Base-by-base conservation (phyloP, 2,797 vertebrate species). In the Sebastes trivittatus region DNA sequence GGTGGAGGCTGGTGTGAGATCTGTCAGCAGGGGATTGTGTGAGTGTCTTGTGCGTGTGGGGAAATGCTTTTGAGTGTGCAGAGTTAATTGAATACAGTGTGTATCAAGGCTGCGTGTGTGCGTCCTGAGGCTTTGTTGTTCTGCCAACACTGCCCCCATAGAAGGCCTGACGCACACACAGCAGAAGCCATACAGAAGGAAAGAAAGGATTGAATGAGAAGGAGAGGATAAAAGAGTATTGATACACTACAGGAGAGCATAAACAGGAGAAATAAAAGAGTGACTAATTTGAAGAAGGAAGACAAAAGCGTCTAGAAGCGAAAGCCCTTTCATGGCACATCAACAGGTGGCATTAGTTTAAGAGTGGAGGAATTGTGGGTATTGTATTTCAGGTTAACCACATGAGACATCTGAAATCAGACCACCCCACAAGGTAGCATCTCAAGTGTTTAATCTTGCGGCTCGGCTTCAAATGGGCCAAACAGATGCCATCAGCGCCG, bases 31-130 rank as follows among this genome's bases (percentile, higher is more conserved):
- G 86, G 80, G 79, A 89, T 89, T 84, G 77, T 77, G 77, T 52
- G 54, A 34, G 61, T 56, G 32, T 77, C 56, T 70, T 62, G 69
- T 80, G 69, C 75, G 69, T 52, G 69, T 49, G 65, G 71, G 80
- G 81, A 84, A 91, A 79, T 82, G 85, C 89, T 94, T 46, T 90
- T 91, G 90, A 90, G 88, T 88, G 87, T 82, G 84, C 80, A 20
- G 70, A 89, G 83, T 93, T 95, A 94, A 95, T 95, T 94, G 91
- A 95, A 94, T 91, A 77, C 94, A 94, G 91, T 93, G 93, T 90
- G 91, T 90, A 83, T 92, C 83, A 75, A 88, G 88, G 85, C 85
- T 86, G 86, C 67, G 77, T 89, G 91, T 91, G 92, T 88, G 86
- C 69, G 68, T 94, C 89, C 89, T 54, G 55, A 72, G 59, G 90